Conservation (phyloP, 2,888 invertebrate genomes). For the Ernsta delagoae region DNA sequence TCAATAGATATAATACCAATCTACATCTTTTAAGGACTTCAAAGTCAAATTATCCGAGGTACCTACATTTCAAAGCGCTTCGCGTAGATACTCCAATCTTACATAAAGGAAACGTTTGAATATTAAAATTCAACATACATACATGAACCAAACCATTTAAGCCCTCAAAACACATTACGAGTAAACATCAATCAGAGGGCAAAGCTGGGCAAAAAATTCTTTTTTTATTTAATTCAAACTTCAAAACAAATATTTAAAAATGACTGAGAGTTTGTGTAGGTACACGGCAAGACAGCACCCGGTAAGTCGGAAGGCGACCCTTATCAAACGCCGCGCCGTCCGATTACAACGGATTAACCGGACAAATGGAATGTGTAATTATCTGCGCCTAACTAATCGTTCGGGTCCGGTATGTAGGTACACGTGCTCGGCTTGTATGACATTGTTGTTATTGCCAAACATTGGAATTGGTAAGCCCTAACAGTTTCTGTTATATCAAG, state of each 20-base stretch:
- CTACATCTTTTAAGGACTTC: too few species aligned
- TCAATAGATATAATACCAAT: too few species aligned
- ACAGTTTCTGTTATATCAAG: too few species aligned
- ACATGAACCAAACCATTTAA: too few species aligned
- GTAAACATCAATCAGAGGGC: background rate
- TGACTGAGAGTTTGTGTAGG: slow-evolving; percentile 3
- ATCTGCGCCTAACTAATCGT: slow-evolving; percentile 70
- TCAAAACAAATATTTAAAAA: slow-evolving; percentile 8
- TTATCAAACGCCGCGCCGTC: slow-evolving; percentile 73
- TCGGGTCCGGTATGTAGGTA: slow-evolving; percentile 41
- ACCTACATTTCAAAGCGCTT: too few species aligned
- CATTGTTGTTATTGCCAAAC: slow-evolving; percentile 14
- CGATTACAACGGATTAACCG: slow-evolving; percentile 76
- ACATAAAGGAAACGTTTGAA: too few species aligned
- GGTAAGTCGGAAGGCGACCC: slow-evolving; percentile 55
- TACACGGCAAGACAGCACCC: slow-evolving; percentile 46
- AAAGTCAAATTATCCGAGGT: too few species aligned
- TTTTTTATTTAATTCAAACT: slow-evolving; percentile 9
- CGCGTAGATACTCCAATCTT: too few species aligned
- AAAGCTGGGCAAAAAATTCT: too few species aligned
- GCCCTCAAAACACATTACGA: background rate
- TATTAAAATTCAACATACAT: too few species aligned
- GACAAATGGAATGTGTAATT: slow-evolving; percentile 83
- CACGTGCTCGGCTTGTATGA: slow-evolving; percentile 38
- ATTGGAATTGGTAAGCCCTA: too few species aligned